phyloP scores from a whole-genome alignment of 2,113 vertebrate species.

The Cyprinus carpio region DNA sequence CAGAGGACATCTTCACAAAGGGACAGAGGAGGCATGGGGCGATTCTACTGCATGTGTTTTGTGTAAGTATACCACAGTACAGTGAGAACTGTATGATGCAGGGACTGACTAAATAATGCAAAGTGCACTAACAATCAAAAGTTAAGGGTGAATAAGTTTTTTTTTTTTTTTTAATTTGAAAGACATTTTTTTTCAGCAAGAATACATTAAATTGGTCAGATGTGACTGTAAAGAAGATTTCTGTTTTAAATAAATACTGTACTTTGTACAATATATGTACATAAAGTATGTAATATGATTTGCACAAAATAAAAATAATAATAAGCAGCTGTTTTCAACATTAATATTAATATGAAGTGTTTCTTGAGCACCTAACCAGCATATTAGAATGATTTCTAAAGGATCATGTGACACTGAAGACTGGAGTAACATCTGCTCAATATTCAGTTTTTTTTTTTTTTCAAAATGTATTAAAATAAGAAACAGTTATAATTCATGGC shows the following conservation, averaged over 20 bases:
- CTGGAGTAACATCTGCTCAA: background rate
- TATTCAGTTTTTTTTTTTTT: background rate
- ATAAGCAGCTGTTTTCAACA: background rate
- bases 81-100: background rate
- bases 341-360: background rate
- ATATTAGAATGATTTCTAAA: background rate
- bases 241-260: background rate
- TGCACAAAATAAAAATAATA: too few species aligned
- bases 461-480: background rate
- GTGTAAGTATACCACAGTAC: slow-evolving; percentile 68
- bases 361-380: background rate
- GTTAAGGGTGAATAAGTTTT: background rate
- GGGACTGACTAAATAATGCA: background rate
- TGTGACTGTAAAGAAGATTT: background rate
- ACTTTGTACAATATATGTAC: background rate
- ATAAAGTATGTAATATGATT: too few species aligned
- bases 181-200: background rate
- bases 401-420: background rate
- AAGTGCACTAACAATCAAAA: background rate
- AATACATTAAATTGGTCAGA: background rate
- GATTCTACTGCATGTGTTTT: slow-evolving; percentile 76
- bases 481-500: too few species aligned
- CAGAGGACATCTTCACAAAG: slow-evolving; percentile 74
- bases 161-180: background rate
- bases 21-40: slow-evolving; percentile 75